Base-by-base conservation (phyloP, 2,888 invertebrate species). In the Ormyrus nitidulus region DNA sequence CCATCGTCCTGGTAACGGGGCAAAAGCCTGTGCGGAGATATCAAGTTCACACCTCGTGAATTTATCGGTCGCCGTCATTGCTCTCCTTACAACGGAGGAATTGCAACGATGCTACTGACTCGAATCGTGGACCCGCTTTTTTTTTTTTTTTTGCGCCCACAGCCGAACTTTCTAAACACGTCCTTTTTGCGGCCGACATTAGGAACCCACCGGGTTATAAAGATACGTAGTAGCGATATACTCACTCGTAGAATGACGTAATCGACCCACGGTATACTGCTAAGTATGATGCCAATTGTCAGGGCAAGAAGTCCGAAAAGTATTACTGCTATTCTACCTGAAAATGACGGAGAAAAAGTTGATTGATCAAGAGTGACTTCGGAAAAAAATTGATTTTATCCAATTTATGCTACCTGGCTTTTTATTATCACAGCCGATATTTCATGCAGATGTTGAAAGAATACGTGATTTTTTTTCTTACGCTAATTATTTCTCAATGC, bases 231-330 rank as follows among this genome's bases (percentile, higher is more conserved):
- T 19, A n/a, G 11, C 9, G 34, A 49, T 2, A 34, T 71, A 89
- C 92, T 91, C 91, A 96, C 96, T 93, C 95, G 95, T 91, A 96
- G 93, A 91, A 97, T 95, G 86, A 96, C 93, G 91, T 96, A 96
- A 90, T 97, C 96, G 87, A 96, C 91, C 96, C 96, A 97, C 71
- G 96, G 96, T 89, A 96, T 95, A 85, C 96, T 96, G 48, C 96
- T 95, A 83, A 97, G 92, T 84, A 96, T 93, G 83, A 96, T 95
- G 79, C 96, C 96, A 4, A 94, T 92, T 82, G 95, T 94, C 86
- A 97, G 93, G 19, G 96, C 96, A 88, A 95, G 93, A 86, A 96
- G 93, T 86, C 96, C 96, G 90, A 97, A 93, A 86, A 95, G 92
- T 86, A 96, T 94, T 83, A 96, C 95, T 80, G 95, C 95, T 85